phyloP scores from a whole-genome alignment of 2,888 invertebrate genomes.

The Coelopa pilipes region DNA sequence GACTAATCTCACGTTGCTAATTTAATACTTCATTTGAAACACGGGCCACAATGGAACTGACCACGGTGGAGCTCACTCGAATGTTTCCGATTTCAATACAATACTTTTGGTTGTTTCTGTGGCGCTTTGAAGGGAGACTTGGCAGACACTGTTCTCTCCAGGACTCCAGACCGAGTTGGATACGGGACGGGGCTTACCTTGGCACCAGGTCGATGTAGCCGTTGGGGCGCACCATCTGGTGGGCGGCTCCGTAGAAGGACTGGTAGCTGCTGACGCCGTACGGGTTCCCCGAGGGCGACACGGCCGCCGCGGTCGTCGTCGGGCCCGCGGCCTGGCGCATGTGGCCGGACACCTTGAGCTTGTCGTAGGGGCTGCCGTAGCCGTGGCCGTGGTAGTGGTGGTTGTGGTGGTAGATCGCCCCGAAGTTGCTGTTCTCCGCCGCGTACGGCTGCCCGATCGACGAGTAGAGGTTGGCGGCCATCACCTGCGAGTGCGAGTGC shows the following conservation, averaged over 20 bases:
- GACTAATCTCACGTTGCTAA: conserved; percentile 24
- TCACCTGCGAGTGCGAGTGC: conserved; percentile 50
- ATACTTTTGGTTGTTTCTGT: too few species aligned
- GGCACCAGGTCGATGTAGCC: conserved; percentile 66
- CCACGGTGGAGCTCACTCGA: not conserved
- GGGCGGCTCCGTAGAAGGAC: conserved; percentile 60
- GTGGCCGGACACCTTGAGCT: conserved; percentile 60
- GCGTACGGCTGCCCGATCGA: conserved; percentile 63
- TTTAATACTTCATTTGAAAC: conserved; percentile 28
- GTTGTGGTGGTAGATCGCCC: conserved; percentile 66
- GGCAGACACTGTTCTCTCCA: not conserved
- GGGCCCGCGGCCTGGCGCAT: conserved; percentile 41
- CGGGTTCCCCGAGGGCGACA: conserved; percentile 49
- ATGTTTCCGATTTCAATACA: too few species aligned
- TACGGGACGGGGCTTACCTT: conserved; percentile 58
- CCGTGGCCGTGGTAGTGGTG: conserved; percentile 53
- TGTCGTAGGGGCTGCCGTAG: conserved; percentile 66
- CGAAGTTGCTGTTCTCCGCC: conserved; percentile 64
- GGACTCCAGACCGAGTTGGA: too few species aligned
- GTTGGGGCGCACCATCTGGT: conserved; percentile 64
- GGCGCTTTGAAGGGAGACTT: not conserved
- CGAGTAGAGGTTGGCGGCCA: conserved; percentile 62
- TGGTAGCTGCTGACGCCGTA: conserved; percentile 65
- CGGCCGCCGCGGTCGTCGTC: conserved; percentile 27
- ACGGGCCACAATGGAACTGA: conserved; percentile 12